Conservation (phyloP, 2,113 vertebrate genomes). For the Emydocephalus ijimae region DNA sequence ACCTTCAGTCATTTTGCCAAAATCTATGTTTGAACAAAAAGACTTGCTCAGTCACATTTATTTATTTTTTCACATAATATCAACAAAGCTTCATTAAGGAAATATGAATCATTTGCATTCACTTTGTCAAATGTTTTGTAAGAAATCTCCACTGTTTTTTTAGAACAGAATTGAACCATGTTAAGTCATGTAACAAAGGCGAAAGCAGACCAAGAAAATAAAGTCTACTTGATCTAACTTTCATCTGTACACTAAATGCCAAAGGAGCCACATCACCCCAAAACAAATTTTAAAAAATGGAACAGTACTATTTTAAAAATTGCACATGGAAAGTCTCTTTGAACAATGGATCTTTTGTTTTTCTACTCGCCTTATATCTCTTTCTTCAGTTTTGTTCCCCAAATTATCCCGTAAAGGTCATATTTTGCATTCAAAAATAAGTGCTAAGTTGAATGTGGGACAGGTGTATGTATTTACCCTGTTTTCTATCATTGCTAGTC, state of each 20-base stretch:
- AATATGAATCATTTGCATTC: not conserved
- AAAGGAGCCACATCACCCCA: not conserved
- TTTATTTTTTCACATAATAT: not conserved
- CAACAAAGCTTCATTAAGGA: not conserved
- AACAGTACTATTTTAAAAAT: not conserved
- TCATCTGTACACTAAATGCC: not conserved
- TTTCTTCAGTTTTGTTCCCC: not conserved
- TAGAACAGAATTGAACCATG: not conserved
- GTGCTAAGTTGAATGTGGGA: not conserved
- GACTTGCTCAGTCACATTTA: not conserved
- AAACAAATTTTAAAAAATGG: not conserved
- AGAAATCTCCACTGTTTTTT: not conserved
- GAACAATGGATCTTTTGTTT: not conserved
- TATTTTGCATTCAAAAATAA: not conserved
- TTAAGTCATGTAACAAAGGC: not conserved
- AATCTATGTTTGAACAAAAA: not conserved
- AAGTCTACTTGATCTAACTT: not conserved
- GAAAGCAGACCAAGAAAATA: not conserved
- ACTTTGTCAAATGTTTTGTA: not conserved
- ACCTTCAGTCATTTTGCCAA: not conserved
- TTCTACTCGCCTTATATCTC: not conserved
- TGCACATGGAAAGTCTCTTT: not conserved
- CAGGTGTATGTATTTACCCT: not conserved
- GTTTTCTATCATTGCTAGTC: not conserved
- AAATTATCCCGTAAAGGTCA: not conserved